These are phyloP conservation scores for Dinocampus coccinellae DNA, from an alignment of 2,888 invertebrate genomes.

Conservation along the genomic window DNA sequence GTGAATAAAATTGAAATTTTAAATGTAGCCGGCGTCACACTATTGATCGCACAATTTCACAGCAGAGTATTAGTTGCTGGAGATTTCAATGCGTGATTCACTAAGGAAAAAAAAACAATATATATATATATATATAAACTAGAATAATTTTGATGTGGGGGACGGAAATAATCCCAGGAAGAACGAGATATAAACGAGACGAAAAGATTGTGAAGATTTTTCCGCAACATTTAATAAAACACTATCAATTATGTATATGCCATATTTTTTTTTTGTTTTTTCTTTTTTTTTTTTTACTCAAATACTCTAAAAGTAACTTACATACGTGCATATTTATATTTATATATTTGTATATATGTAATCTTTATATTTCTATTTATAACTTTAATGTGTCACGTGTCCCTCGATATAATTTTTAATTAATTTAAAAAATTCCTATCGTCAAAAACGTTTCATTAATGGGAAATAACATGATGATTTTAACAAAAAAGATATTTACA, in stretches of 20 bases:
- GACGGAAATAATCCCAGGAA: not conserved
- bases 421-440: slow-evolving; percentile 33
- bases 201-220: slow-evolving; percentile 44
- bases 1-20: no score
- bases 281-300: slow-evolving; percentile 66
- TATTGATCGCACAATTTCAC: no score
- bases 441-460: slow-evolving; percentile 34
- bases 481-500: not conserved
- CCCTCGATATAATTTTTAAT: slow-evolving; percentile 48
- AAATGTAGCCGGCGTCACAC: no score
- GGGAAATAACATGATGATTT: not conserved
- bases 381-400: slow-evolving; percentile 56
- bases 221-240: slow-evolving; percentile 69
- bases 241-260: slow-evolving; percentile 67
- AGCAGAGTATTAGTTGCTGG: no score
- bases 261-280: no score
- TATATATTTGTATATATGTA: slow-evolving; percentile 48
- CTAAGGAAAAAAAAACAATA: no score
- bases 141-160: no score
- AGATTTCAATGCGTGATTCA: no score
- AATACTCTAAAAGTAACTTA: slow-evolving; percentile 67
- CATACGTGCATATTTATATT: slow-evolving; percentile 62
- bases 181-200: slow-evolving; percentile 19
- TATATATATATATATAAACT: no score
- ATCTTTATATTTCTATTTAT: slow-evolving; percentile 45